These are phyloP conservation scores for Rhorus exstirpatorius DNA, from an alignment of 2,888 invertebrate species.

Conservation along the genomic window DNA sequence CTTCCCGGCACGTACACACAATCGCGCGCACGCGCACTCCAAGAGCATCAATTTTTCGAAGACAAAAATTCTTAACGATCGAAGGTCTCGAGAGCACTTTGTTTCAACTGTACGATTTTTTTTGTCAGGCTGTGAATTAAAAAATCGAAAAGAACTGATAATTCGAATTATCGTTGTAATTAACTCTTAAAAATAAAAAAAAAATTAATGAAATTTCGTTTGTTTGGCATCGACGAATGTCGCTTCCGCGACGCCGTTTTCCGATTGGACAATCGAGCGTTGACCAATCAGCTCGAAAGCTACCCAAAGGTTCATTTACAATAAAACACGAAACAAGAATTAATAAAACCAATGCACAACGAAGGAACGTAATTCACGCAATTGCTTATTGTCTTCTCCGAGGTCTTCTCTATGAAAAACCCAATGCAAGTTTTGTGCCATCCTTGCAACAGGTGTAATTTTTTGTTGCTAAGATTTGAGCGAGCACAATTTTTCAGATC, in stretches of 20 bases:
- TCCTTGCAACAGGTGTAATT: no score
- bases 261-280: slow-evolving; percentile 1
- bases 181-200: no score
- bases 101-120: not conserved
- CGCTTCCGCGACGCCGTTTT: not conserved
- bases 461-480: no score
- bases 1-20: slow-evolving; percentile 73
- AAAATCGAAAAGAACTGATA: no score
- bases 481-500: no score
- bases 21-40: slow-evolving; percentile 65
- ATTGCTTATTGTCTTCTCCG: no score
- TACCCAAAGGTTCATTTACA: slow-evolving; percentile 2
- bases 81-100: not conserved
- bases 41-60: slow-evolving; percentile 29
- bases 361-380: no score
- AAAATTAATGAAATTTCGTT: not conserved
- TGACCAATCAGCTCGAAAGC: not conserved
- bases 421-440: no score
- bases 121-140: no score
- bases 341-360: no score
- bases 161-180: not conserved
- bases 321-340: not conserved
- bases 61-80: not conserved
- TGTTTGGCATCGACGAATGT: not conserved
- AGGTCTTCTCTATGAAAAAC: no score